Conservation (phyloP, 2,888 invertebrate genomes). For the Eucera pruinosa region DNA sequence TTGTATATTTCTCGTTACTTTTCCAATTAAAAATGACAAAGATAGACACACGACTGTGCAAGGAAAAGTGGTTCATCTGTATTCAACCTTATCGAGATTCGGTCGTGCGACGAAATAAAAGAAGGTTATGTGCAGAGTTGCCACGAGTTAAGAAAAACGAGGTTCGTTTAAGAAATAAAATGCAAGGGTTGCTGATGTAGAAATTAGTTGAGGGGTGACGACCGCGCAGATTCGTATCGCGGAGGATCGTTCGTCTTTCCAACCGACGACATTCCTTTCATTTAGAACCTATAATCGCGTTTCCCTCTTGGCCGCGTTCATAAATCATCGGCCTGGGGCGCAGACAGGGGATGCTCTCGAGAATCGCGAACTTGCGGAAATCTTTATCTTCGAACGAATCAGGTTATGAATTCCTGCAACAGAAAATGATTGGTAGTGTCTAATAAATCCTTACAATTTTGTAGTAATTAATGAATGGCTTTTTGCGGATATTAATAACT, state of each 20-base stretch:
- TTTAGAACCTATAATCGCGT: conserved; percentile 29
- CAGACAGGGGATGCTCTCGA: too few relatives aligned
- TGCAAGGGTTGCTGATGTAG: not conserved
- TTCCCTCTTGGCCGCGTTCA: not conserved
- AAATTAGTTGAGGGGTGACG: conserved; percentile 22
- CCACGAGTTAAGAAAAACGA: too few relatives aligned
- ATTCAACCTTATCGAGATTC: too few relatives aligned
- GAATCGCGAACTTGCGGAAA: conserved; percentile 31
- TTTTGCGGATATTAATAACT: too few relatives aligned
- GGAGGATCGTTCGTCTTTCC: conserved; percentile 36
- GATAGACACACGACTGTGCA: too few relatives aligned
- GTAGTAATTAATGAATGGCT: too few relatives aligned
- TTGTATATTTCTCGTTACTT: too few relatives aligned
- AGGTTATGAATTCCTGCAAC: not conserved
- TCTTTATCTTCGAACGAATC: conserved; percentile 19
- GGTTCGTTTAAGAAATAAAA: not conserved
- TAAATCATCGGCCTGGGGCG: conserved; percentile 37
- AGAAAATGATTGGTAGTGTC: not conserved
- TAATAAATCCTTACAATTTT: conserved; percentile 6
- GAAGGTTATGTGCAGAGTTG: too few relatives aligned
- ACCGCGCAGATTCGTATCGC: not conserved
- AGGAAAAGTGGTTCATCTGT: too few relatives aligned
- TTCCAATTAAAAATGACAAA: too few relatives aligned
- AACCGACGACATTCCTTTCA: conserved; percentile 25
- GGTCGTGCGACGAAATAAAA: too few relatives aligned